Evolutionary conservation across 2,888 invertebrate genomes (phyloP), one percentile per base, ranked within the genome.

Genomic region (Nemotelus nigrinus): DNA sequence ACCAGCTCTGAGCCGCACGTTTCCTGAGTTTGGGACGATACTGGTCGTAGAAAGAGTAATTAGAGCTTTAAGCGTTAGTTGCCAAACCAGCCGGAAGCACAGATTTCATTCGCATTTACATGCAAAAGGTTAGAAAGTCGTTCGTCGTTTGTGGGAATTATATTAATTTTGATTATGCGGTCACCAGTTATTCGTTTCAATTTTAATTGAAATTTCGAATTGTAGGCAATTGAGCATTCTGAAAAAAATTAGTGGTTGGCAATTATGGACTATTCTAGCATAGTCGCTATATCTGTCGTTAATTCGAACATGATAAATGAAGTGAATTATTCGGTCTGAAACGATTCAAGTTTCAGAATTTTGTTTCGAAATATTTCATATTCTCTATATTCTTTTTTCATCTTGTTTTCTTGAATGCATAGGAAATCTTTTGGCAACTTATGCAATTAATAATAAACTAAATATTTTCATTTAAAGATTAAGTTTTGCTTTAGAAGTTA

Each of bases 191-290:
- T 4, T 47, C 41, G 25, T 48, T 50, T 25, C 50, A 55, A 43
- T 70, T 67, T 70, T 55, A 70, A 70, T 70, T 70, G 70, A 70
- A 70, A 70, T 70, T 70, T 70, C 70, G 55, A 70, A 70, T 70
- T 70, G 70, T 70, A 25, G 39, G 39, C 70, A 70, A 70, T 70
- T 70, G 70, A 55, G 70, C 70, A 55, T 70, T 70, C 43, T 41
- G 39, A 50, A 55, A 41, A 70, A 70, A 55, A 41, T 55, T 50
- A 43, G 70, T 70, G 70, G 70, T 70, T 43, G 41, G 39, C 25
- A 39, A 41, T 60, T 60, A 60, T 25, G 25, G 25, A 25, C 25
- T 25, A 25, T 25, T 25, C 0, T 25, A 25, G 25, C 25, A 25
- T 25, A 25, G 25, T 25, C 1, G 25, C 25, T 25, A 0, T 25